Conservation (phyloP, 2,888 invertebrate genomes). For the Prosopocoilus inquinatus region DNA sequence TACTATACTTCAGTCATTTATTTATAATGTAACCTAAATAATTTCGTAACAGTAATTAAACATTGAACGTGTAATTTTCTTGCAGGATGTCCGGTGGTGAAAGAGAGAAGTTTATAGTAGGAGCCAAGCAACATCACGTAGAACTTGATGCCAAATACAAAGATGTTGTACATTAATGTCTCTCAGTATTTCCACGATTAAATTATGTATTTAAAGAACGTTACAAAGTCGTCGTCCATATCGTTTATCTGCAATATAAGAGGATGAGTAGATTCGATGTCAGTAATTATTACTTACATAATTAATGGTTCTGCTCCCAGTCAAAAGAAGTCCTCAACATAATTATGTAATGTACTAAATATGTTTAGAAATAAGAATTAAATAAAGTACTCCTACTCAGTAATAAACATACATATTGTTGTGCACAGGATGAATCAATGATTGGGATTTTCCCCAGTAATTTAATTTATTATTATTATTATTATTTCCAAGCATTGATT, state of each 20-base stretch:
- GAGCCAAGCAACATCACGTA: background rate
- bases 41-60: background rate
- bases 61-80: slow-evolving; percentile 10
- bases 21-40: background rate
- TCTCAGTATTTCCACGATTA: background rate
- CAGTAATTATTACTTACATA: no score
- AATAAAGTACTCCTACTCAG: no score
- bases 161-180: slow-evolving; percentile 16
- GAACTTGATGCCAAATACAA: slow-evolving; percentile 17
- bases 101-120: slow-evolving; percentile 26
- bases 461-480: no score
- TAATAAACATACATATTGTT: no score
- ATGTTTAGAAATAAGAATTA: background rate
- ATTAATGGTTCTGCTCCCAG: no score
- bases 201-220: background rate
- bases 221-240: background rate
- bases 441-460: no score
- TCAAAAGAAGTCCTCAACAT: no score
- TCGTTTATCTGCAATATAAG: background rate
- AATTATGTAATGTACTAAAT: background rate
- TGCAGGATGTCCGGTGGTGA: slow-evolving; percentile 33
- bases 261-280: no score
- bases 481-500: no score
- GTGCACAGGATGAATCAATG: no score
- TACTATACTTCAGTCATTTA: no score